A percentile compares a stretch with the other conserved stretches of the same genome.
These are phyloP conservation scores for Spongia lamella DNA, from an alignment of 37 sponge, comb jelly and placozoan genomes.

Conservation along the genomic window DNA sequence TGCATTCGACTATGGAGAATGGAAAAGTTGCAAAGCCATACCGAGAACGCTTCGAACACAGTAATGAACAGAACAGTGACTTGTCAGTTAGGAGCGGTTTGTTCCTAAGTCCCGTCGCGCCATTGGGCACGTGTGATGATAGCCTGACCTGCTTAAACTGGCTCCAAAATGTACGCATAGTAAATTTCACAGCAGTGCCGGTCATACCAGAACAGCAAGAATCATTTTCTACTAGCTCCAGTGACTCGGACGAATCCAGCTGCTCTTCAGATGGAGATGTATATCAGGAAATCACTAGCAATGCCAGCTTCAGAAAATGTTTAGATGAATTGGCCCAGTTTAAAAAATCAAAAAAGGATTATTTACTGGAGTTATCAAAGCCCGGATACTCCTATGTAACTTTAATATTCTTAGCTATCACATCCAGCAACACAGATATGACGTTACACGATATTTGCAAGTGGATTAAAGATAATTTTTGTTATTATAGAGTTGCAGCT, in stretches of 20 bases:
- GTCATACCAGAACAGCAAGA: no score
- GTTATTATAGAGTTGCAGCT: slow-evolving; percentile 77
- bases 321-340: slow-evolving; percentile 49
- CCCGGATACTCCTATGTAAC: slow-evolving; percentile 86
- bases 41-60: no score
- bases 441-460: slow-evolving; percentile 78
- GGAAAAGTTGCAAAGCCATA: no score
- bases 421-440: slow-evolving; percentile 46
- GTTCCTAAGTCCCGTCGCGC: not conserved
- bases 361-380: slow-evolving; percentile 38
- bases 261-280: no score
- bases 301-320: slow-evolving; percentile 31
- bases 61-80: no score
- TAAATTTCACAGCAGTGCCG: slow-evolving; percentile 13
- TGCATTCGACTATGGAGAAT: no score
- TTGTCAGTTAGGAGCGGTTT: no score
- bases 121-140: slow-evolving; percentile 65
- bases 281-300: no score
- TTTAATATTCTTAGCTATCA: slow-evolving; percentile 84
- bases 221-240: no score
- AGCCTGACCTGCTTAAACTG: slow-evolving; percentile 86
- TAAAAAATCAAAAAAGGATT: slow-evolving; percentile 37
- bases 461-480: slow-evolving; percentile 92
- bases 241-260: no score
- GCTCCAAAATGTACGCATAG: slow-evolving; percentile 68